These are phyloP conservation scores for Steatornis caripensis DNA, from an alignment of 2,113 vertebrate species.

Conservation along the genomic window DNA sequence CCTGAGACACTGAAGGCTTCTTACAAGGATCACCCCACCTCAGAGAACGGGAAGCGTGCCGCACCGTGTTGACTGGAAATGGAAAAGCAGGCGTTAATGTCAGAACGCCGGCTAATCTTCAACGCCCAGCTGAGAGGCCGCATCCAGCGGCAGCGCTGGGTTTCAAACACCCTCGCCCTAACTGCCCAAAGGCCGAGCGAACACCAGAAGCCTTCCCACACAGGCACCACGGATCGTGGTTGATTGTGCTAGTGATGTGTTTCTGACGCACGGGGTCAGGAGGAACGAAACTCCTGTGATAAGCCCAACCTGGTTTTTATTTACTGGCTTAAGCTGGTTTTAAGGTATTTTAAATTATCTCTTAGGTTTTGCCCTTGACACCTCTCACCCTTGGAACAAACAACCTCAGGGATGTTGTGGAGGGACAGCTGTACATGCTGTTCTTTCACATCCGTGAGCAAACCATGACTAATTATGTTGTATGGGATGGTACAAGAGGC, in stretches of 20 bases:
- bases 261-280: too few relatives aligned
- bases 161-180: rapidly evolving
- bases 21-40: rapidly evolving
- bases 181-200: rapidly evolving
- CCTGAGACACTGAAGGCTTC: rapidly evolving
- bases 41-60: too few relatives aligned
- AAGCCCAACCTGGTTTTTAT: not conserved
- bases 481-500: not conserved
- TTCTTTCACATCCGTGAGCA: not conserved
- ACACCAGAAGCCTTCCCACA: rapidly evolving
- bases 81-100: not conserved
- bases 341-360: not conserved
- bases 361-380: not conserved
- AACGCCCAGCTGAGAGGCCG: rapidly evolving
- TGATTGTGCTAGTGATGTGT: not conserved
- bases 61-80: rapidly evolving
- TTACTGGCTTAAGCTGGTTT: not conserved
- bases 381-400: not conserved
- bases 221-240: rapidly evolving
- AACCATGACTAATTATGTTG: not conserved
- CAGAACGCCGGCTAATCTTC: rapidly evolving
- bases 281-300: not conserved
- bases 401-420: not conserved
- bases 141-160: not conserved
- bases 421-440: not conserved